Evolutionary conservation across 2,797 vertebrate genomes (phyloP), one percentile per base, ranked within the genome.

Genomic region (Pseudotriccus pelzelni): DNA sequence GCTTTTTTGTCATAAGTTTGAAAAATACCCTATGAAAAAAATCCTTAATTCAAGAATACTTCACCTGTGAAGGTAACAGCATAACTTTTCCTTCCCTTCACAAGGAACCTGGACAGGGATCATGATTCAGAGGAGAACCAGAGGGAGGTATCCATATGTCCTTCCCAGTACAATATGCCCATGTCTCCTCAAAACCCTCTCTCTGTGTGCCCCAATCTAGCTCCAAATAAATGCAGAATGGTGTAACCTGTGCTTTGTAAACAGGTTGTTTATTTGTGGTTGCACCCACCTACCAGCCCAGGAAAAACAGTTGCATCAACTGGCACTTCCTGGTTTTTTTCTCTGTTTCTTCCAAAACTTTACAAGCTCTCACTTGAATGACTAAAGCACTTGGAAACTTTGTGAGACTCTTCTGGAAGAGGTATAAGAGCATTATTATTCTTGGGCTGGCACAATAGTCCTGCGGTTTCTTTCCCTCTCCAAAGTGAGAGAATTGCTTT

Each of bases 321-420:
- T 68, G 52, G 19, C 13, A n/a, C 12, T 73, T 93, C 87, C 56
- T 90, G 30, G 9, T 28, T 67, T 88, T 91, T 84, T 55, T 32
- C 23, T 91, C 37, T 80, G 16, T 32, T 74, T 55, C 87, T 97
- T 89, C 85, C 84, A 75, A 79, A 86, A 66, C 22, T 93, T 96
- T 78, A 72, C 47, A 88, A 69, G 39, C n/a, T 75, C 28, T 94
- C 68, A 52, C n/a, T 68, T 68, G 70, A 90, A 43, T 76, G 88
- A 91, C 72, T 56, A 41, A 94, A 90, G 52, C 27, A 39, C 47
- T 91, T 84, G 81, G 91, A 95, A 93, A 91, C 44, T 81, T 36
- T 37, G 21, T 67, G 56, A 86, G 67, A 32, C 32, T 81, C 30
- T 67, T 78, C 55, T 84, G 75, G 77, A 94, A 58, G 67, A 79